Conservation (phyloP, 2,113 vertebrate genomes). For the Noturus placidus region DNA sequence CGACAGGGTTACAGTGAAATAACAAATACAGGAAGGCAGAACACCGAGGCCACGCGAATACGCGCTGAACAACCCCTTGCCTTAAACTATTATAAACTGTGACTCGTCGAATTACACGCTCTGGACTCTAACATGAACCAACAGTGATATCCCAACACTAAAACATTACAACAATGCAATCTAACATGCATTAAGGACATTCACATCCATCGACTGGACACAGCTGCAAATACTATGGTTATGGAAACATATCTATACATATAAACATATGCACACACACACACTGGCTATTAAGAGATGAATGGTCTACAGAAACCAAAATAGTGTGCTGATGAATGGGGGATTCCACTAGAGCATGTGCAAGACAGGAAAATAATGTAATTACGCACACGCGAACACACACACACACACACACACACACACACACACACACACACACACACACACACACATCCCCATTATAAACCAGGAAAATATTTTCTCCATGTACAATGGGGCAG, state of each 20-base stretch:
- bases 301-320: background rate
- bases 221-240: background rate
- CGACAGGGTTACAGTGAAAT: constrained; percentile 54
- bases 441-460: background rate
- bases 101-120: background rate
- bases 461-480: background rate
- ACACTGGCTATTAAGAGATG: background rate
- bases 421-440: background rate
- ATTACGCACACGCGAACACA: no score
- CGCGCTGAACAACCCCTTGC: background rate
- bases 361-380: background rate
- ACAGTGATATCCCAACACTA: background rate
- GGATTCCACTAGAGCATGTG: background rate
- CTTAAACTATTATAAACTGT: background rate
- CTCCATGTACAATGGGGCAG: background rate
- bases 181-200: background rate
- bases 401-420: no score
- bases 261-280: background rate
- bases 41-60: constrained; percentile 13
- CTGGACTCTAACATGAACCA: background rate
- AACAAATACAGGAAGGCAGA: constrained; percentile 52
- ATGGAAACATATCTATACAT: background rate
- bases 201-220: background rate
- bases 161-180: background rate
- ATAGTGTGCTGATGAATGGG: background rate